Percentiles rank a stretch among this genome's conserved stretches.
Conservation (phyloP, 2,888 invertebrate genomes). For the Oligia strigilis region DNA sequence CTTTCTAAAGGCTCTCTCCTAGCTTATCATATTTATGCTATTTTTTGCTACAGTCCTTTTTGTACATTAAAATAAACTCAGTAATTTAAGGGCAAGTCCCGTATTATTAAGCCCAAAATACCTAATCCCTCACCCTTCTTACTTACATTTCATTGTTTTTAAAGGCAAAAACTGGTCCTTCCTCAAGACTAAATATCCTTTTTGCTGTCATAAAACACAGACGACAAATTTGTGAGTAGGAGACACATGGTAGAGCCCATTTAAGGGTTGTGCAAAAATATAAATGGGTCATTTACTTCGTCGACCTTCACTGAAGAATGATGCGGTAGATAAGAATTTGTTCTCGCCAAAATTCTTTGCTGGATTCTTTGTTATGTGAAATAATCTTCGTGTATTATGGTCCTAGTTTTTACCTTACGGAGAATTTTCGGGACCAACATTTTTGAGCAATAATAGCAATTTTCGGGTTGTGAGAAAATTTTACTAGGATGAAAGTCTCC, state of each 20-base stretch:
- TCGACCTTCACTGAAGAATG: constrained; percentile 67
- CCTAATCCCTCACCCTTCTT: constrained; percentile 32
- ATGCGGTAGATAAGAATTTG: constrained; percentile 72
- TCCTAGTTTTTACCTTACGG: constrained; percentile 47
- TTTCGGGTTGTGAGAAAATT: constrained; percentile 35
- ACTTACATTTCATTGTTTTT: constrained; percentile 46
- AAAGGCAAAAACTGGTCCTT: constrained; percentile 44
- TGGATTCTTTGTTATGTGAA: constrained; percentile 57
- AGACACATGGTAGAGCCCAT: constrained; percentile 54
- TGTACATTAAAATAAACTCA: constrained; percentile 33
- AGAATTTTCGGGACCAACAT: constrained; percentile 27
- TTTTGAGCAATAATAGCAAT: constrained; percentile 28
- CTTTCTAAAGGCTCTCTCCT: not conserved
- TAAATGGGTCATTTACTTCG: constrained; percentile 72
- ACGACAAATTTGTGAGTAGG: constrained; percentile 58
- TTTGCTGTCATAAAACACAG: constrained; percentile 55
- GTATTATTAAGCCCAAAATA: constrained; percentile 46
- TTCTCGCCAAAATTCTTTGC: constrained; percentile 58
- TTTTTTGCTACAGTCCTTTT: constrained; percentile 22
- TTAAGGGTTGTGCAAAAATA: constrained; percentile 71
- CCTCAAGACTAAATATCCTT: constrained; percentile 47
- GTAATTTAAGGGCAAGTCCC: constrained; percentile 40
- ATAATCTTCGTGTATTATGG: constrained; percentile 56
- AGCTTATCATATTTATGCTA: constrained; percentile 8
- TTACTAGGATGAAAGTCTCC: not conserved